Conservation (phyloP, 2,888 invertebrate genomes). For the Biston betularia region DNA sequence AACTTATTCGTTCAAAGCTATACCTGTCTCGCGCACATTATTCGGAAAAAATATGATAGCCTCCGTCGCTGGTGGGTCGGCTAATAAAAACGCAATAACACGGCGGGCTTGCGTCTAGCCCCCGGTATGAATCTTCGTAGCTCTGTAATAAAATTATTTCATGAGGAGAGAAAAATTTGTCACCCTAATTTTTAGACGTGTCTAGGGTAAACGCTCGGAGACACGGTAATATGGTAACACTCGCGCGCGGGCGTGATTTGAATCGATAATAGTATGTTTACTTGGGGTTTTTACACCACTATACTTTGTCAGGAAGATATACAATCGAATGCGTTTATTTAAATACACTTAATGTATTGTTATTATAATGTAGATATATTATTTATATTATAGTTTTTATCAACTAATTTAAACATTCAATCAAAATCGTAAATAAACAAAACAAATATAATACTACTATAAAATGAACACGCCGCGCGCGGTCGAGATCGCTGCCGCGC, state of each 20-base stretch:
- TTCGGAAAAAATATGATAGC: conserved; percentile 73
- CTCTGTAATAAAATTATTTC: conserved; percentile 79
- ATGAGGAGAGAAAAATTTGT: conserved; percentile 72
- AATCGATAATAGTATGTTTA: conserved; percentile 29
- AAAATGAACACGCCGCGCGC: no score
- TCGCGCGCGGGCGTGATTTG: conserved; percentile 15
- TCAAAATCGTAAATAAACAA: no score
- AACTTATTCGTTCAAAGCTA: conserved; percentile 61
- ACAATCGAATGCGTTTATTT: no score
- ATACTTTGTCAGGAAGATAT: neutral
- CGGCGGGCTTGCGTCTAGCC: conserved; percentile 62
- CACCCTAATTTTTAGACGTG: conserved; percentile 65
- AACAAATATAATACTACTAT: no score
- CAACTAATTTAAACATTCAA: no score
- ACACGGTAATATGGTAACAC: conserved; percentile 24
- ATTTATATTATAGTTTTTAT: no score
- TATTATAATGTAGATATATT: no score
- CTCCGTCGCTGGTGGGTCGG: conserved; percentile 58
- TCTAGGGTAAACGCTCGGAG: conserved; percentile 43
- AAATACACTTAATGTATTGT: neutral
- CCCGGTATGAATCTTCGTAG: conserved; percentile 69
- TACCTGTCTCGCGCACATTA: conserved; percentile 64
- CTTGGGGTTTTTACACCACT: neutral
- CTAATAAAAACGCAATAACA: conserved; percentile 82
- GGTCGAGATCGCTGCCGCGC: no score